Evolutionary conservation across 2,113 vertebrate genomes (phyloP).

Genomic region (Lanius collurio): DNA sequence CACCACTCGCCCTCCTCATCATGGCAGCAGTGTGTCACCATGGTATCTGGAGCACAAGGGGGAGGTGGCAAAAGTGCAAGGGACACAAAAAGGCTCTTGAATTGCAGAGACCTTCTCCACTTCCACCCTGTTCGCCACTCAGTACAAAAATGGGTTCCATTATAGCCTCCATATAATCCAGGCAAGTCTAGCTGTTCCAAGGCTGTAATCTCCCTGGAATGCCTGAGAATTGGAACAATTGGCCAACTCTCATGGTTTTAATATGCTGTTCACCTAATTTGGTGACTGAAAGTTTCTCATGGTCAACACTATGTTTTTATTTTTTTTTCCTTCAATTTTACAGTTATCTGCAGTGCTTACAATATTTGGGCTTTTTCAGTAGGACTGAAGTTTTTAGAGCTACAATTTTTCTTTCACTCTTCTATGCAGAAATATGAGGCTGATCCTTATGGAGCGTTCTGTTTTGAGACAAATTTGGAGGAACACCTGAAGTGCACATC

Average conservation of each 20-base stretch:
- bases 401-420: background rate
- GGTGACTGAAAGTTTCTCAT: background rate
- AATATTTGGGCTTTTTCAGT: no score
- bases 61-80: background rate
- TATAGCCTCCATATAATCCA: background rate
- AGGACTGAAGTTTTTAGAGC: background rate
- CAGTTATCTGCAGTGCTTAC: background rate
- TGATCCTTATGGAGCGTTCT: background rate
- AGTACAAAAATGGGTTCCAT: background rate
- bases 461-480: no score
- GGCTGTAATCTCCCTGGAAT: constrained; percentile 11
- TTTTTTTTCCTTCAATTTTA: background rate
- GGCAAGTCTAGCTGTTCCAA: background rate
- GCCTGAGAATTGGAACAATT: background rate
- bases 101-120: background rate
- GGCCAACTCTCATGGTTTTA: background rate
- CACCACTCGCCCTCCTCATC: background rate
- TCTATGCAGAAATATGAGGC: background rate
- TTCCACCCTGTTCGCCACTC: background rate
- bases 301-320: background rate
- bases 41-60: background rate
- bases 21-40: background rate
- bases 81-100: background rate
- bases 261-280: background rate
- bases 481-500: no score